Conservation (phyloP, 2,888 invertebrate genomes). For the Athrips mouffetella region DNA sequence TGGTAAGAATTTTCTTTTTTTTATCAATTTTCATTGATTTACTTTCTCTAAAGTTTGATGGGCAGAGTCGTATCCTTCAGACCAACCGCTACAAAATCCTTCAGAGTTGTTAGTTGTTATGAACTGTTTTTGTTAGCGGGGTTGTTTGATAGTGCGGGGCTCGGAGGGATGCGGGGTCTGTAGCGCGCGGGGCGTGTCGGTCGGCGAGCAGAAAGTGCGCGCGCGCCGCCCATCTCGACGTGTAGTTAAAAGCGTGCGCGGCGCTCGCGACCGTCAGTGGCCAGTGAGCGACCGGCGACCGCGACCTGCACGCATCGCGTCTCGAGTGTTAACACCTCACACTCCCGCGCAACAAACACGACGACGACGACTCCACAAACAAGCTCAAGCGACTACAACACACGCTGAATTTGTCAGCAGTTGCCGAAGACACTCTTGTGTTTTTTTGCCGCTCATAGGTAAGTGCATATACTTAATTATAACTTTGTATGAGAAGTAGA, state of each 20-base stretch:
- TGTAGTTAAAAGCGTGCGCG: constrained; percentile 48
- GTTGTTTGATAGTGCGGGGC: not conserved
- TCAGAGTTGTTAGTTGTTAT: too few species aligned
- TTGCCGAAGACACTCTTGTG: constrained; percentile 5
- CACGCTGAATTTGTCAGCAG: constrained; percentile 7
- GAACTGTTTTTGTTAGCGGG: not conserved
- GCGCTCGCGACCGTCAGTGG: constrained; percentile 35
- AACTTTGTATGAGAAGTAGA: too few species aligned
- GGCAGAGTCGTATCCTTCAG: too few species aligned
- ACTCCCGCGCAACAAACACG: constrained; percentile 7
- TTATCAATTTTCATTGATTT: too few species aligned
- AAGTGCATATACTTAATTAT: not conserved
- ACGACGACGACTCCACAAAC: constrained; percentile 11
- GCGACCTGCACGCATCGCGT: constrained; percentile 27
- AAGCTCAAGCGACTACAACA: not conserved
- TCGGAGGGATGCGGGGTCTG: constrained; percentile 22
- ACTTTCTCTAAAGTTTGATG: too few species aligned
- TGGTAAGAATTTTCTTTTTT: too few species aligned
- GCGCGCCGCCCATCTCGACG: constrained; percentile 51
- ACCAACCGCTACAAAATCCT: too few species aligned
- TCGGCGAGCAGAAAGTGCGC: constrained; percentile 50
- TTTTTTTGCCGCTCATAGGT: constrained; percentile 2
- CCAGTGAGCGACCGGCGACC: constrained; percentile 29
- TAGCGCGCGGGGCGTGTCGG: constrained; percentile 47
- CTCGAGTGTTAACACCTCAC: constrained; percentile 4